A percentile compares a stretch with the other conserved stretches of the same genome.
These are phyloP conservation scores for Pachypsylla venusta DNA, from an alignment of 1,140 invertebrate genomes.

Conservation along the genomic window DNA sequence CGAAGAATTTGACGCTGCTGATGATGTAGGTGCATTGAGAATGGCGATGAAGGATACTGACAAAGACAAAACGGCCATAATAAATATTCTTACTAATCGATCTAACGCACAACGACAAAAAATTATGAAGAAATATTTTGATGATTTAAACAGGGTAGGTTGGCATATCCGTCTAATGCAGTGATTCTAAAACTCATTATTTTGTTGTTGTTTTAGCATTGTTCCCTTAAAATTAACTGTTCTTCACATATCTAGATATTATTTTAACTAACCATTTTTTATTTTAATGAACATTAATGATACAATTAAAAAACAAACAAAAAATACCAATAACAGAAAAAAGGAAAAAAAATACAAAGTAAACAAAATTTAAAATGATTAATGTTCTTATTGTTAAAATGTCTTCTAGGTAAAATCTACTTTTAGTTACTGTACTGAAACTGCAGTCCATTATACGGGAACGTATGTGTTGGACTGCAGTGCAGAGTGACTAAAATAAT, in stretches of 20 bases:
- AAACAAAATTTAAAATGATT: no score
- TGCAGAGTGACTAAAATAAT: no score
- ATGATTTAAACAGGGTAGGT: constrained; percentile 54
- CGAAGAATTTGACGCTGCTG: constrained; percentile 41
- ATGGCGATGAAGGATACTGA: not conserved
- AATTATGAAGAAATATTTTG: constrained; percentile 47
- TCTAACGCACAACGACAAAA: constrained; percentile 21
- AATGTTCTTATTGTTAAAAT: no score
- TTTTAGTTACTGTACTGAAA: no score
- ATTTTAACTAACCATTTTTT: not conserved
- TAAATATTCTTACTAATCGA: not conserved
- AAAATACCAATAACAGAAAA: not conserved
- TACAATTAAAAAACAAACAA: not conserved
- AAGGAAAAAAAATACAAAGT: no score
- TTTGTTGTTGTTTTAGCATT: not conserved
- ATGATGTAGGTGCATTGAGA: constrained; percentile 41
- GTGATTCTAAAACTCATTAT: no score
- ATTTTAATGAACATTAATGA: not conserved
- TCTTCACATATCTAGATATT: not conserved
- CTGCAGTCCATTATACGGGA: no score
- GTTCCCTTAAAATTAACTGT: not conserved
- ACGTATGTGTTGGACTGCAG: no score
- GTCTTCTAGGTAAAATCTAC: no score
- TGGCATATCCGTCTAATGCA: no score
- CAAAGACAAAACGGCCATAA: not conserved